Base-by-base conservation (phyloP, 2,113 vertebrate species). In the Camelus dromedarius region DNA sequence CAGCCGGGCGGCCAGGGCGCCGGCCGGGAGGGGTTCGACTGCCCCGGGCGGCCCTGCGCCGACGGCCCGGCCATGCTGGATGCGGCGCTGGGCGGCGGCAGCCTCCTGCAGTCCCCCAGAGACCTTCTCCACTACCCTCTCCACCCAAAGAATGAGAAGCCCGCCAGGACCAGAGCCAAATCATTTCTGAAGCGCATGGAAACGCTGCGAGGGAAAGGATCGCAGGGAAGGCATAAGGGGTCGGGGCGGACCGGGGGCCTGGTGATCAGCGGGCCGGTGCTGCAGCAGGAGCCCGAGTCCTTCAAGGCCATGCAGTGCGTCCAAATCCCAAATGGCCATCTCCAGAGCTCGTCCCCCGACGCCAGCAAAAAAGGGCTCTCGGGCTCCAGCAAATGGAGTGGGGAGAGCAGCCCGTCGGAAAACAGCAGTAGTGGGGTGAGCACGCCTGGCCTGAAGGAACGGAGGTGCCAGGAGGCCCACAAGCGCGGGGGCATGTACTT, bases 111-210 rank as follows among this genome's bases (percentile, higher is more conserved):
- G 84, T 62, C 97, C 30, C 97, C 99, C 60, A 98, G 96, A 80
- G 99, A 99, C 3, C 26, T 97, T 26, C 90, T 98, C 22, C 97
- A 98, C 95, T 98, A 99, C 95, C 98, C 98, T 95, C 98, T 98
- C 12, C 98, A 99, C 93, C 97, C 98, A 81, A 99, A 99, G 98
- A 99, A 99, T 98, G 98, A 99, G 75, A 99, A 99, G 90, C 98
- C 99, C 8, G 96, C 99, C 84, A 98, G 99, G 96, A 98, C 98
- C 92, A 99, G 99, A 96, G 99, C 99, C 88, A 99, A 99, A 96
- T 99, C 99, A 13, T 99, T 99, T 97, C 88, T 99, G 90, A 99
- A 99, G 62, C 98, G 99, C 42, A 99, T 99, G 99, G 99, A 99
- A 94, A 98, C 99, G 0, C 98, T 99, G 90, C 99, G 99, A 77